phyloP scores from a whole-genome alignment of 2,888 invertebrate species.

The Ischnura elegans region DNA sequence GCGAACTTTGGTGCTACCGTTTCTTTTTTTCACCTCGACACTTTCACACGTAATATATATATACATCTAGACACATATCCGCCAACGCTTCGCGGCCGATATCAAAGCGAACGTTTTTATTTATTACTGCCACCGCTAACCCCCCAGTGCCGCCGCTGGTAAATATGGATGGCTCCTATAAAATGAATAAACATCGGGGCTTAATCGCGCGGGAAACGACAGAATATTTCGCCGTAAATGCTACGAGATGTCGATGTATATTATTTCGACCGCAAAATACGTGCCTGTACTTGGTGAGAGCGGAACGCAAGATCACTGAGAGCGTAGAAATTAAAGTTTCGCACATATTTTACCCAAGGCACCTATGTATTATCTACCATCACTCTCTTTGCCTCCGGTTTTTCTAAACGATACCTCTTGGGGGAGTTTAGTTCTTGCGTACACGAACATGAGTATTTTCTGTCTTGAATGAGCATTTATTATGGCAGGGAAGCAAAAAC shows the following conservation, averaged over 20 bases:
- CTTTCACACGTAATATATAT: conserved; percentile 9
- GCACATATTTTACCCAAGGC: too few relatives aligned
- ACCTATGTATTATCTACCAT: too few relatives aligned
- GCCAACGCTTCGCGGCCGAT: conserved; percentile 27
- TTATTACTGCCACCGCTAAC: not conserved
- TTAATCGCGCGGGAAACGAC: not conserved
- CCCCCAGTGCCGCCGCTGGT: not conserved
- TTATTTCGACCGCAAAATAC: not conserved
- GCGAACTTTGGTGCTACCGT: not conserved
- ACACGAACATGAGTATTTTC: not conserved
- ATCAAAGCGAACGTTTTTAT: conserved; percentile 15
- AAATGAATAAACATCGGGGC: not conserved
- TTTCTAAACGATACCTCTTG: too few relatives aligned
- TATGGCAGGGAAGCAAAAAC: not conserved
- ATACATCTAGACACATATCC: not conserved
- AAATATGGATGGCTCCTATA: conserved; percentile 4
- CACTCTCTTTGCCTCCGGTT: too few relatives aligned
- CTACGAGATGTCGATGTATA: not conserved
- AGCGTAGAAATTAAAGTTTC: too few relatives aligned
- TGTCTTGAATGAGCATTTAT: too few relatives aligned
- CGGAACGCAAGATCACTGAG: not conserved
- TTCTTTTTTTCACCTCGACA: not conserved
- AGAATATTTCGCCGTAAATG: not conserved
- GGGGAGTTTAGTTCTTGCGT: not conserved
- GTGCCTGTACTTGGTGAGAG: not conserved